Conservation (phyloP, 2,797 vertebrate species). For the Poecilia picta region DNA sequence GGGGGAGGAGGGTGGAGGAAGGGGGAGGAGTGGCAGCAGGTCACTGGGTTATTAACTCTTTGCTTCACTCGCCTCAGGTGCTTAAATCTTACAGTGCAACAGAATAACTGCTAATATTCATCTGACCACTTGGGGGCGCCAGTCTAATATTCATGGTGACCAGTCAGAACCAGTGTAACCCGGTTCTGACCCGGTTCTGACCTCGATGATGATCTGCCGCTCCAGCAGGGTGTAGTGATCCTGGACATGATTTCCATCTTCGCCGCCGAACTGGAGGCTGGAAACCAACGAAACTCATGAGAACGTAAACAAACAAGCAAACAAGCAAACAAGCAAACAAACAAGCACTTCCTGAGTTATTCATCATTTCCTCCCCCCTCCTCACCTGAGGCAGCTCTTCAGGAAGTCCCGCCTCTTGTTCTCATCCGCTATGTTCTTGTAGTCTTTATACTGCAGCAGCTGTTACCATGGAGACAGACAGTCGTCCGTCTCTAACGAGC, state of each 20-base stretch:
- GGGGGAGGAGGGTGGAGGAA: too few species aligned
- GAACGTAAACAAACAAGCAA: neutral
- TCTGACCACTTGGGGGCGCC: neutral
- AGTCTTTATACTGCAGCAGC: slow-evolving; percentile 92
- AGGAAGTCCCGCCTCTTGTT: slow-evolving; percentile 91
- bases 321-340: neutral
- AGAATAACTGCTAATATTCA: neutral
- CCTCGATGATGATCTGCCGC: slow-evolving; percentile 96
- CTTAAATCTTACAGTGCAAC: neutral
- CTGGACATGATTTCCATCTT: slow-evolving; percentile 87
- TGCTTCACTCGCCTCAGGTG: neutral
- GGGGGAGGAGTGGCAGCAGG: too few species aligned
- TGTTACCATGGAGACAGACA: slow-evolving; percentile 61
- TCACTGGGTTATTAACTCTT: too few species aligned
- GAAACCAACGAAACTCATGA: neutral
- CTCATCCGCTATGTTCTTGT: slow-evolving; percentile 88
- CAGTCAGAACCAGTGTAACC: neutral
- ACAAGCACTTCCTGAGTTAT: neutral
- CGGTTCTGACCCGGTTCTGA: slow-evolving; percentile 60
- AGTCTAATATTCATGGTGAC: neutral
- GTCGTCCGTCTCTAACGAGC: too few species aligned
- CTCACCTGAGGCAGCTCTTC: slow-evolving; percentile 90
- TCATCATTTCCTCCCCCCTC: neutral
- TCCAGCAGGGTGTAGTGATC: slow-evolving; percentile 95
- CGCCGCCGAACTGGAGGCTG: slow-evolving; percentile 86